phyloP scores from a whole-genome alignment of 2,888 invertebrate genomes.

The Philonicus albiceps region DNA sequence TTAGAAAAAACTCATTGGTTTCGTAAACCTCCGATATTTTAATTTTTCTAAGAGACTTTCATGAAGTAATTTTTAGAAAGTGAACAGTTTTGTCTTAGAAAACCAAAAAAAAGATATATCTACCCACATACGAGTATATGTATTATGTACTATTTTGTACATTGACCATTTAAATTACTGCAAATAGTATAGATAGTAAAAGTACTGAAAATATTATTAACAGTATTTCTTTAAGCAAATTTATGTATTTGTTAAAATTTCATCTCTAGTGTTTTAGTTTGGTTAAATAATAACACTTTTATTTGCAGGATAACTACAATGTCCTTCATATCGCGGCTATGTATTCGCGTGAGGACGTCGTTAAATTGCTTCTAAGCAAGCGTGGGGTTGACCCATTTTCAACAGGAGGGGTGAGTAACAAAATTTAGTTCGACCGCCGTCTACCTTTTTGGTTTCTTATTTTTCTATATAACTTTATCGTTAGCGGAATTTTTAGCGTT shows the following conservation, averaged over 20 bases:
- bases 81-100: no score
- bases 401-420: constrained; percentile 86
- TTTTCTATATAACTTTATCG: neutral
- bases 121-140: no score
- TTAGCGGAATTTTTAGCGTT: neutral
- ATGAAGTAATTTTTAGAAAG: no score
- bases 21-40: no score
- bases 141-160: no score
- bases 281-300: constrained; percentile 43
- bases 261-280: neutral
- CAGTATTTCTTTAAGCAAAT: no score
- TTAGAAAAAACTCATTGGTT: no score
- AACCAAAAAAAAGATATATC: no score
- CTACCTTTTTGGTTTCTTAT: neutral
- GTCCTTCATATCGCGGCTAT: constrained; percentile 94
- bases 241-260: neutral
- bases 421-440: neutral
- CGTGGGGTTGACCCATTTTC: constrained; percentile 91
- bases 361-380: constrained; percentile 86
- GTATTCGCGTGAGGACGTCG: constrained; percentile 94
- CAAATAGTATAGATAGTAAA: no score
- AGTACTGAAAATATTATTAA: no score
- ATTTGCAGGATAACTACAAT: constrained; percentile 91
- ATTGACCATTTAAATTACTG: no score
- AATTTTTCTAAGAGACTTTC: no score